Conservation (phyloP, 2,888 invertebrate genomes). For the Rhamphomyia laevipes region DNA sequence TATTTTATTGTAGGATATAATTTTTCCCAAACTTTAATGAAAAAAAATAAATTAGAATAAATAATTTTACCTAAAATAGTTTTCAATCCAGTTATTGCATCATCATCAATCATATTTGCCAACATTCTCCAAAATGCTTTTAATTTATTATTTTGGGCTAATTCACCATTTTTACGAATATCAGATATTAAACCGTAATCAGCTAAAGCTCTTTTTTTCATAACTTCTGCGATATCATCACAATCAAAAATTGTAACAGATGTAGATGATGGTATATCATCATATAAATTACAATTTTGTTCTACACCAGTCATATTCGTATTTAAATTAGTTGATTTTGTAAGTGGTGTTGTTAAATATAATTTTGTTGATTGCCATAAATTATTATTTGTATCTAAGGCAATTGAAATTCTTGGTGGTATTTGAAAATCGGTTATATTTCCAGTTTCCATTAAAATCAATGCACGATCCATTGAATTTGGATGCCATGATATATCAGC, state of each 20-base stretch:
- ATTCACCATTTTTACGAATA: conserved; percentile 65
- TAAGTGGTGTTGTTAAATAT: neutral
- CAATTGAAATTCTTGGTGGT: conserved; percentile 29
- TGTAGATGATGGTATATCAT: conserved; percentile 3
- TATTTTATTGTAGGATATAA: no score
- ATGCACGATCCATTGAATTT: conserved; percentile 43
- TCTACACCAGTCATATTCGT: neutral
- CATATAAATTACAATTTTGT: neutral
- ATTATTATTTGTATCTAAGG: conserved; percentile 31
- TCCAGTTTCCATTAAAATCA: conserved; percentile 30
- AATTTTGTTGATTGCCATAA: conserved; percentile 10
- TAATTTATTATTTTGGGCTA: conserved; percentile 61
- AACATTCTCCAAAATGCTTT: conserved; percentile 63
- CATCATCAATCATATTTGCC: conserved; percentile 41
- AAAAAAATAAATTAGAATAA: conserved; percentile 10
- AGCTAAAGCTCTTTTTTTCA: conserved; percentile 52
- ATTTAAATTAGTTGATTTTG: neutral
- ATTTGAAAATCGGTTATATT: conserved; percentile 30
- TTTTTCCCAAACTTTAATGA: no score
- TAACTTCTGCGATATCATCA: conserved; percentile 54
- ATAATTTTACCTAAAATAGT: conserved; percentile 32
- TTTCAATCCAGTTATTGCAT: conserved; percentile 45
- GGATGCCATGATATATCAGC: conserved; percentile 85
- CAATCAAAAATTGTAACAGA: conserved; percentile 4
- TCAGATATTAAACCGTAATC: conserved; percentile 67